Conservation (phyloP, 2,888 invertebrate species). For the Pristionchus fissidentatus region DNA sequence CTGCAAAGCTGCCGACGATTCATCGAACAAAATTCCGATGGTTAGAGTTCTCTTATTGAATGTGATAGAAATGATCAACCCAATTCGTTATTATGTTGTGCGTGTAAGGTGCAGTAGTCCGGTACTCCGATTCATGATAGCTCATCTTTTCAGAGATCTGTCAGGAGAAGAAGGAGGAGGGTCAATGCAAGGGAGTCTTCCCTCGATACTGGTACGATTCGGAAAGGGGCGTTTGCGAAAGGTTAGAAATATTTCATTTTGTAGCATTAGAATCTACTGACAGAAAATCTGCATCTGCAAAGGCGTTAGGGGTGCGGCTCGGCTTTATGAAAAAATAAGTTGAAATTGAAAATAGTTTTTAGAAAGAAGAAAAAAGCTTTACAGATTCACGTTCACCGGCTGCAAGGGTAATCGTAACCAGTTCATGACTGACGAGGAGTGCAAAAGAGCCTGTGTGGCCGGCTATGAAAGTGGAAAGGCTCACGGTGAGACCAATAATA, state of each 20-base stretch:
- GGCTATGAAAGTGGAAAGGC: slow-evolving; percentile 71
- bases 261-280: background rate
- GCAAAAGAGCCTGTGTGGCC: slow-evolving; percentile 76
- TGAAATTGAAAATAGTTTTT: background rate
- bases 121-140: background rate
- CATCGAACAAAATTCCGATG: slow-evolving; percentile 71
- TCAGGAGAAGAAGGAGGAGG: slow-evolving; percentile 85
- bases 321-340: background rate
- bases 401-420: slow-evolving; percentile 81
- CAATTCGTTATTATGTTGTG: background rate
- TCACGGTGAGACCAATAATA: slow-evolving; percentile 62
- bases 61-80: background rate
- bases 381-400: slow-evolving; percentile 87
- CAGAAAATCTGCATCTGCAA: no score
- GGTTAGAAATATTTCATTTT: background rate
- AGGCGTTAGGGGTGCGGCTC: background rate
- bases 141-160: slow-evolving; percentile 83
- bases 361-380: no score
- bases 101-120: no score
- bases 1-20: slow-evolving; percentile 71
- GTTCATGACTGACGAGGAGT: slow-evolving; percentile 76
- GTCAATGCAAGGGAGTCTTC: slow-evolving; percentile 90
- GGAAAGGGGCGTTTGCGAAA: slow-evolving; percentile 82
- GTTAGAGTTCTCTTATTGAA: slow-evolving; percentile 54
- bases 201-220: slow-evolving; percentile 90